Evolutionary conservation across 1,140 invertebrate genomes (phyloP), one percentile per base, ranked within the genome.

Genomic region (Araneus ventricosus): DNA sequence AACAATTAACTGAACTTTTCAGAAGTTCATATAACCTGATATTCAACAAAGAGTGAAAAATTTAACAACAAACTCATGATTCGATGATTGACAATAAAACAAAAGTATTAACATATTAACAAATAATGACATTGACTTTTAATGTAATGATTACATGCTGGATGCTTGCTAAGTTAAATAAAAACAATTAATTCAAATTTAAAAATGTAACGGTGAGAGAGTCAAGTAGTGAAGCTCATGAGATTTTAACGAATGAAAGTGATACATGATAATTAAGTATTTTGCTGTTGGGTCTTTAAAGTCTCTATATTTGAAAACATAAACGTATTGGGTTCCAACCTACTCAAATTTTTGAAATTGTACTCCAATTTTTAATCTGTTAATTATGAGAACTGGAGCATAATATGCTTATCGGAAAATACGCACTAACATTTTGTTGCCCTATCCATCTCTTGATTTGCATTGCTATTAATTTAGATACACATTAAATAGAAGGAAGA

Each of bases 61-160:
- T 87, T 87, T 87, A 87, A 87, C 85, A 87, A 87, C 34, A 87
- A 87, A 87, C 30, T 37, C 14, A 87, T 61, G 17, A 61, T 87
- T 45, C 6, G 10, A 30, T 61, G 85, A 37, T 30, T 24, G 37
- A 61, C 59, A 61, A 37, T 87, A 20, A 61, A 87, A 87, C 85
- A 87, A 87, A 87, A 87, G 27, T 84, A 30, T 84, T 52, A 84
- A 84, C 84, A 61, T 37, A 86, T 86, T 87, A 87, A 87, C 52
- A 87, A 87, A 87, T 87, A 61, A 59, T 61, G 37, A 61, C 27
- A 63, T 63, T 87, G 34, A 87, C 37, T 20, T 87, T 61, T 20
- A 59, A 87, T 87, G 27, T 24, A 82, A 41, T 75, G 70, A 22
- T 34, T 34, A 27, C 20, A 20, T 75, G 20, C 30, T 39, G 27